Evolutionary conservation across 2,888 invertebrate species (phyloP).

Genomic region (Endotricha flammealis): DNA sequence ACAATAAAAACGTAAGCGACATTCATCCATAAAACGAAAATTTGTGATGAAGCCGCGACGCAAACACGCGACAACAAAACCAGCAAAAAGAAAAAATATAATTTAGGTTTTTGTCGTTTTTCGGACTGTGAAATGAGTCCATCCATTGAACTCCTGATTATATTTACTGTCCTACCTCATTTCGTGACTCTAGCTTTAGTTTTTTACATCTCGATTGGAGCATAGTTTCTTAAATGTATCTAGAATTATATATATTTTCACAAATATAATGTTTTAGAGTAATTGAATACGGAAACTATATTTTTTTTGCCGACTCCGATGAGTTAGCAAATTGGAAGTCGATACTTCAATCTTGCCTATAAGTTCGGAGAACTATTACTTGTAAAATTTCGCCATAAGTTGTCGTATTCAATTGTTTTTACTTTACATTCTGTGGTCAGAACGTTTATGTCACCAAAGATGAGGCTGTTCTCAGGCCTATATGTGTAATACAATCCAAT

Average conservation of each 20-base stretch:
- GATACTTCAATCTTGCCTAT: no score
- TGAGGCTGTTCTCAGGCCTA: slow-evolving; percentile 50
- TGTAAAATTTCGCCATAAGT: background rate
- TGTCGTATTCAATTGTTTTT: background rate
- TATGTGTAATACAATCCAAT: slow-evolving; percentile 26
- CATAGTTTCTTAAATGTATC: slow-evolving; percentile 29
- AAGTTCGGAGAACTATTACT: no score
- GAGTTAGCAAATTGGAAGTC: no score
- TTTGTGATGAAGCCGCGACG: no score
- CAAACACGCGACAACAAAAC: no score
- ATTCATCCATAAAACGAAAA: no score
- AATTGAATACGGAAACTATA: slow-evolving; percentile 6
- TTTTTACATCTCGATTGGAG: slow-evolving; percentile 39
- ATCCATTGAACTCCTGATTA: slow-evolving; percentile 43
- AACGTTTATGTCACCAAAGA: slow-evolving; percentile 64
- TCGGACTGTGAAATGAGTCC: slow-evolving; percentile 37
- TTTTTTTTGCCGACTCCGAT: no score
- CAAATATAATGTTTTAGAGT: background rate
- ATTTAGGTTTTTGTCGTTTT: slow-evolving; percentile 26
- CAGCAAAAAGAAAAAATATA: no score
- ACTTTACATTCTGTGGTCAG: slow-evolving; percentile 34
- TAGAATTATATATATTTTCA: background rate
- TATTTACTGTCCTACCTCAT: slow-evolving; percentile 71
- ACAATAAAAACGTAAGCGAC: no score
- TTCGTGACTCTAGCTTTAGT: slow-evolving; percentile 59